phyloP scores from a whole-genome alignment of 1,140 invertebrate species.

The Lycorma delicatula region DNA sequence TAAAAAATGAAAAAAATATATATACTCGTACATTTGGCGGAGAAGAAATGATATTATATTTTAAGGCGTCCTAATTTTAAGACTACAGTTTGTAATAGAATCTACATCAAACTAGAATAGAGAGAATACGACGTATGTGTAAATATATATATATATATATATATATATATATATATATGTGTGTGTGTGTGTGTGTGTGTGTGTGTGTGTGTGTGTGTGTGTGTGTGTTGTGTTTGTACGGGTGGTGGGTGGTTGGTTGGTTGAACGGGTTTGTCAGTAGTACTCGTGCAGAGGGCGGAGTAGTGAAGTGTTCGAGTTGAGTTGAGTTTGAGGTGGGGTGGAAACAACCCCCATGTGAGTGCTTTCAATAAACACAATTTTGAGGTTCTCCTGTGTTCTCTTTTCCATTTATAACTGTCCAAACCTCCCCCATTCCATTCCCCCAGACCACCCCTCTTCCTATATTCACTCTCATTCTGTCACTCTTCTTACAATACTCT shows the following conservation, averaged over 20 bases:
- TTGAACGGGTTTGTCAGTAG: no score
- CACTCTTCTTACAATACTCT: no score
- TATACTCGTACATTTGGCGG: no score
- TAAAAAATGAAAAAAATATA: no score
- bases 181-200: no score
- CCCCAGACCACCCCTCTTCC: not conserved
- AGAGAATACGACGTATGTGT: no score
- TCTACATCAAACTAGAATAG: no score
- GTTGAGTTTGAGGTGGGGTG: not conserved
- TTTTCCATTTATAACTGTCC: slow-evolving; percentile 23
- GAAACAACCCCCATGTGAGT: slow-evolving; percentile 4
- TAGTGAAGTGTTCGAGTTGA: not conserved
- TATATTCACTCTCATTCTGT: not conserved
- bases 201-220: not conserved
- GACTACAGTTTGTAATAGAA: no score
- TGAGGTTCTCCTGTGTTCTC: slow-evolving; percentile 19
- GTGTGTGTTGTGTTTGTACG: not conserved
- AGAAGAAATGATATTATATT: no score
- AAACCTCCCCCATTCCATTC: slow-evolving; percentile 1
- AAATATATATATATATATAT: no score
- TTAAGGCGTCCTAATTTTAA: no score
- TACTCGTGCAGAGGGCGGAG: not conserved
- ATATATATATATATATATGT: no score
- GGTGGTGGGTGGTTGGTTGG: not conserved
- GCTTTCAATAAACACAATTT: slow-evolving; percentile 23